Conservation (phyloP, 1,140 invertebrate genomes). For the Grapholita molesta region DNA sequence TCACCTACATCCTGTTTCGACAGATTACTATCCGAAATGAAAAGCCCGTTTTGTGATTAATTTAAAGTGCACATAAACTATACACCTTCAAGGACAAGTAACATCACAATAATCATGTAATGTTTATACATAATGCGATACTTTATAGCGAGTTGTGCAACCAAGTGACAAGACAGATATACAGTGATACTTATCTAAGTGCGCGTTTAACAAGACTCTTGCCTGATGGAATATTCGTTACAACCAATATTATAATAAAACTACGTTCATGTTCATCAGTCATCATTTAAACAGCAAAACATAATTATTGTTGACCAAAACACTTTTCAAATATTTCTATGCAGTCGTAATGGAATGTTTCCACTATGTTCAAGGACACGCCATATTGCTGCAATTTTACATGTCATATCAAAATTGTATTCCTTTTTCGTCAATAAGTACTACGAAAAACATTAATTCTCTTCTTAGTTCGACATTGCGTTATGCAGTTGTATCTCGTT, state of each 20-base stretch:
- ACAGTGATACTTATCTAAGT: neutral
- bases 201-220: neutral
- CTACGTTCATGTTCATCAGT: no score
- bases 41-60: neutral
- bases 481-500: no score
- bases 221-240: neutral
- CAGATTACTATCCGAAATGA: neutral
- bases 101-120: neutral
- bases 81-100: neutral
- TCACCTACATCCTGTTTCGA: conserved; percentile 25
- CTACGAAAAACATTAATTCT: no score
- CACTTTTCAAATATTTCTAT: no score
- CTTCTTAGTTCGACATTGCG: no score
- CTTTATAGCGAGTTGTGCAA: neutral
- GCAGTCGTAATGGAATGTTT: no score
- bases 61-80: neutral
- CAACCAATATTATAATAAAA: neutral
- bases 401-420: neutral
- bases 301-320: no score
- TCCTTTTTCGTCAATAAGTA: neutral
- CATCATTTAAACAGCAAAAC: no score
- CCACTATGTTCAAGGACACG: neutral
- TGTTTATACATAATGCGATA: neutral
- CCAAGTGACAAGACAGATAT: neutral
- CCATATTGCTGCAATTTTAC: neutral